These are phyloP conservation scores for Drosophila meridionalis DNA, from an alignment of 2,888 invertebrate genomes.

Conservation along the genomic window DNA sequence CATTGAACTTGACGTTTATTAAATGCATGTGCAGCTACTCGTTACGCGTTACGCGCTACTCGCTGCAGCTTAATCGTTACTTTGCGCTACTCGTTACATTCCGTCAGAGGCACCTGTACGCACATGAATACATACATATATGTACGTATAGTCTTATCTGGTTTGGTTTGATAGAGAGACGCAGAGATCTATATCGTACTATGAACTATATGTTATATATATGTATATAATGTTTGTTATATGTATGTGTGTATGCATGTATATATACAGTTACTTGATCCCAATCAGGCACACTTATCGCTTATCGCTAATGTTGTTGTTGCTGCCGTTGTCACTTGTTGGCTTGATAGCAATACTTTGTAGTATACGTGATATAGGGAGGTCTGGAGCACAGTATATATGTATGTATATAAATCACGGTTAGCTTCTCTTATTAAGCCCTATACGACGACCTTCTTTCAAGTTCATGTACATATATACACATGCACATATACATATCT, in stretches of 20 bases:
- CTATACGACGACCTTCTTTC: no score
- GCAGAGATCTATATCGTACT: neutral
- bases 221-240: neutral
- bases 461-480: slow-evolving; percentile 1
- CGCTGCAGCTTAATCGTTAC: neutral
- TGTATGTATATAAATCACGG: no score
- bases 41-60: neutral
- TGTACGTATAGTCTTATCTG: slow-evolving; percentile 11
- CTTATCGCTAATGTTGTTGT: slow-evolving; percentile 49
- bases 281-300: slow-evolving; percentile 38
- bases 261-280: slow-evolving; percentile 36
- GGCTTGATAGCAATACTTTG: slow-evolving; percentile 60
- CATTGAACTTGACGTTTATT: slow-evolving; percentile 73
- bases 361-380: slow-evolving; percentile 14
- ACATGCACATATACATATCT: slow-evolving; percentile 6
- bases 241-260: slow-evolving; percentile 1
- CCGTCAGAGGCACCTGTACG: neutral
- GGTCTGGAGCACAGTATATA: neutral
- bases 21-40: slow-evolving; percentile 42
- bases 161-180: neutral
- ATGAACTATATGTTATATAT: neutral
- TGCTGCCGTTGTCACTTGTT: slow-evolving; percentile 11
- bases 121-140: neutral
- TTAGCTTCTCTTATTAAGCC: no score
- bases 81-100: neutral